Conservation (phyloP, 2,888 invertebrate genomes). For the Cerastoderma edule region DNA sequence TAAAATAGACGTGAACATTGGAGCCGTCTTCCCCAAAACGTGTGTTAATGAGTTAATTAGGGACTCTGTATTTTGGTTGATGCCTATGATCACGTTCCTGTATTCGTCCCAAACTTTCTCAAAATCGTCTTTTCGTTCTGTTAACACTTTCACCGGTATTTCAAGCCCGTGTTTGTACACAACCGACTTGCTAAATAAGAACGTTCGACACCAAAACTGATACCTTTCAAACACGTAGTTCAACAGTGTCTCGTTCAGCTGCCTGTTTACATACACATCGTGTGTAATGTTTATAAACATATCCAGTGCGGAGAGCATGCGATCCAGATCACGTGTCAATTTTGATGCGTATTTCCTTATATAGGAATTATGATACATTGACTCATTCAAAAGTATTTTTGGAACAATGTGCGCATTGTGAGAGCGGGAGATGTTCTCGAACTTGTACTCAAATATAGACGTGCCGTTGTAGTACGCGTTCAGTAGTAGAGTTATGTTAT, state of each 20-base stretch:
- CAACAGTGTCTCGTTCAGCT: conserved; percentile 56
- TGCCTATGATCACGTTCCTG: conserved; percentile 27
- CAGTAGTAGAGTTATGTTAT: conserved; percentile 67
- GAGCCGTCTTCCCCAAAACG: conserved; percentile 47
- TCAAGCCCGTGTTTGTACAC: conserved; percentile 72
- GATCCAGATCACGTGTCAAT: conserved; percentile 49
- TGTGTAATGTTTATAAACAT: conserved; percentile 52
- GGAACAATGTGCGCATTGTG: conserved; percentile 70
- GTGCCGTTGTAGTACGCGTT: conserved; percentile 68
- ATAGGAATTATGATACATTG: conserved; percentile 62
- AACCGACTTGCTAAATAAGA: conserved; percentile 65
- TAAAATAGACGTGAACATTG: conserved; percentile 45
- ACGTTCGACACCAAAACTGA: conserved; percentile 59
- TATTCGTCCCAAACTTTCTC: conserved; percentile 52
- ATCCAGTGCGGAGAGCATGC: conserved; percentile 39
- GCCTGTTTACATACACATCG: conserved; percentile 45
- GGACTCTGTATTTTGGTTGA: conserved; percentile 50
- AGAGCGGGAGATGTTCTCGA: conserved; percentile 47
- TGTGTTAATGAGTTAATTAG: conserved; percentile 37
- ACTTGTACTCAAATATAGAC: conserved; percentile 70
- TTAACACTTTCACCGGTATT: conserved; percentile 60
- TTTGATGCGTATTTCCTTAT: conserved; percentile 58
- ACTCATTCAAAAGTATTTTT: conserved; percentile 64
- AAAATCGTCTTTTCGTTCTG: conserved; percentile 51
- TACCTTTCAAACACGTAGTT: conserved; percentile 50